Evolutionary conservation across 2,113 vertebrate species (phyloP).

Genomic region (Phylloscopus whistleri): DNA sequence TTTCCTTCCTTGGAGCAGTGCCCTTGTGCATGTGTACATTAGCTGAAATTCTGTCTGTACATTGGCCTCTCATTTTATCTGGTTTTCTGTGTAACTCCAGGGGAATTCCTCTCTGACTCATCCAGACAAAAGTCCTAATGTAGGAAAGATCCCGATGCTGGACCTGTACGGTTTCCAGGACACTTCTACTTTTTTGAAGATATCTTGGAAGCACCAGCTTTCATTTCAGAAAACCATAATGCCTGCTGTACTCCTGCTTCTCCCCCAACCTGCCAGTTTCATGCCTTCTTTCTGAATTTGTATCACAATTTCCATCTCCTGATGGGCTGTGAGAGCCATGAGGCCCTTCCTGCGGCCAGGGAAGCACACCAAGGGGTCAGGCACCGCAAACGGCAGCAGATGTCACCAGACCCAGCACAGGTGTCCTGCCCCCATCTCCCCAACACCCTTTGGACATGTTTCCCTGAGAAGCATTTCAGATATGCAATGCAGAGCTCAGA

Average conservation of each 20-base stretch:
- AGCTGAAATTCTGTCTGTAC: not conserved
- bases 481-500: not conserved
- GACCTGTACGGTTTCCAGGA: not conserved
- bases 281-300: not conserved
- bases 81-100: not conserved
- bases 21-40: not conserved
- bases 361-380: not conserved
- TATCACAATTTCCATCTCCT: not conserved
- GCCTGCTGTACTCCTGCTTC: constrained; percentile 2
- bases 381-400: fast-evolving
- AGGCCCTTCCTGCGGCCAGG: not conserved
- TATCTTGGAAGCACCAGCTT: not conserved
- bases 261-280: not conserved
- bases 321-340: not conserved
- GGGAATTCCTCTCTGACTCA: not conserved
- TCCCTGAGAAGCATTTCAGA: not conserved
- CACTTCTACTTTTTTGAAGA: not conserved
- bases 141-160: not conserved
- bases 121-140: not conserved
- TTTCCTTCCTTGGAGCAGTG: not conserved
- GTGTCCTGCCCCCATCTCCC: not conserved
- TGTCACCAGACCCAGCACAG: not conserved
- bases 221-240: not conserved
- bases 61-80: not conserved
- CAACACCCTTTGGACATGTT: not conserved